Conservation (phyloP, 2,113 vertebrate genomes). For the Lonchura striata region DNA sequence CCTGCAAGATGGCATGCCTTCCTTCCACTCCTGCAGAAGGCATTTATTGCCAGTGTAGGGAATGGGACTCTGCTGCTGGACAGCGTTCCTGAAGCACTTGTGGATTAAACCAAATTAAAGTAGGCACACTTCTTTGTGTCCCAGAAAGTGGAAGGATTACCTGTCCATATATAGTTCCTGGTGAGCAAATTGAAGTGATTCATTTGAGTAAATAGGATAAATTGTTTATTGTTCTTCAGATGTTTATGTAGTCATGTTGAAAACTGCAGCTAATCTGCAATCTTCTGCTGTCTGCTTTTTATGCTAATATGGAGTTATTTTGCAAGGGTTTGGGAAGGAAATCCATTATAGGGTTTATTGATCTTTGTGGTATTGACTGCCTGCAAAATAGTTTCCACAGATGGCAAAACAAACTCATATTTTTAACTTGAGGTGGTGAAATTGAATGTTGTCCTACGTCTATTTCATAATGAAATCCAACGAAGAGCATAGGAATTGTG, state of each 20-base stretch:
- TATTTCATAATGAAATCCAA: not conserved
- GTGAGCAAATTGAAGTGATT: not conserved
- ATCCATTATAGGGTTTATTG: not conserved
- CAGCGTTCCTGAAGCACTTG: not conserved
- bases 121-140: not conserved
- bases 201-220: not conserved
- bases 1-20: not conserved
- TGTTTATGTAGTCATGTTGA: not conserved
- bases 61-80: conserved; percentile 38
- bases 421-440: not conserved
- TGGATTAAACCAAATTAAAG: not conserved
- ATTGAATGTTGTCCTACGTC: not conserved
- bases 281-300: conserved; percentile 25
- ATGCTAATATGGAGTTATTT: not conserved
- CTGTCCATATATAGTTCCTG: not conserved
- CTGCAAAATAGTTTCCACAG: not conserved
- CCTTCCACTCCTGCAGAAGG: not conserved
- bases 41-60: not conserved
- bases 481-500: not conserved
- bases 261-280: not conserved
- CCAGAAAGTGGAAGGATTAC: not conserved
- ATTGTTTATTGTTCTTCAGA: not conserved
- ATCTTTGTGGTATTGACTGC: conserved; percentile 1
- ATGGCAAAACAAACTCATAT: not conserved
- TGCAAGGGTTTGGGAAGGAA: not conserved